A percentile compares a stretch with the other conserved stretches of the same genome.
Evolutionary conservation across 2,113 vertebrate genomes (phyloP).

Genomic region (Megaptera novaeangliae): DNA sequence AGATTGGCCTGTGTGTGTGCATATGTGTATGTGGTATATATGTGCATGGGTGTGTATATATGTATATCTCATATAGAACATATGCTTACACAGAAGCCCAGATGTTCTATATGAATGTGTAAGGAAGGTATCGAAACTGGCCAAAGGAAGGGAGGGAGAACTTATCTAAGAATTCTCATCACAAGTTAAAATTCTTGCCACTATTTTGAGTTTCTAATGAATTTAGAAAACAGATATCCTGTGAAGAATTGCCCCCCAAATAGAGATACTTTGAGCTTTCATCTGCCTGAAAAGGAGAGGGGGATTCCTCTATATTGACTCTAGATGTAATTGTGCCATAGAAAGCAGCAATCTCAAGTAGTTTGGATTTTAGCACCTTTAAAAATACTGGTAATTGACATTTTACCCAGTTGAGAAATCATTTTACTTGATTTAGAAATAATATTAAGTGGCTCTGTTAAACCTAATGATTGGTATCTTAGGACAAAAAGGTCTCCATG

Average conservation of each 20-base stretch:
- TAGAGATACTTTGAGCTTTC: slow-evolving; percentile 18
- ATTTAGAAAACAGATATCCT: not conserved
- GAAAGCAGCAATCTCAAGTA: slow-evolving; percentile 60
- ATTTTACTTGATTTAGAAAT: slow-evolving; percentile 37
- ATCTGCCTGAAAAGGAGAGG: not conserved
- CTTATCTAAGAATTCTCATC: not conserved
- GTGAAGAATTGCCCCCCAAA: not conserved
- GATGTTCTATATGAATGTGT: slow-evolving; percentile 2
- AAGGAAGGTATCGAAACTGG: slow-evolving; percentile 24
- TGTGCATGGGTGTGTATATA: not conserved
- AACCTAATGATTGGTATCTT: slow-evolving; percentile 64
- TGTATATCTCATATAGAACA: not conserved
- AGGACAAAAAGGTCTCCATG: slow-evolving; percentile 83
- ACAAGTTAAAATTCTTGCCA: slow-evolving; percentile 22
- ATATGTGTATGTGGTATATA: not conserved
- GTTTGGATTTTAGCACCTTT: slow-evolving; percentile 61
- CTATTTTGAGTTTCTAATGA: slow-evolving; percentile 30
- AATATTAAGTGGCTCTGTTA: slow-evolving; percentile 52
- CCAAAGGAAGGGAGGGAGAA: not conserved
- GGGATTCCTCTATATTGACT: slow-evolving; percentile 20
- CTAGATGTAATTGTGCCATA: slow-evolving; percentile 64
- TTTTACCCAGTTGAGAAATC: not conserved
- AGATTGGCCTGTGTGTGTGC: slow-evolving; percentile 1
- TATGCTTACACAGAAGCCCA: not conserved
- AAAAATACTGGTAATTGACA: slow-evolving; percentile 52